Evolutionary conservation across 2,113 vertebrate species (phyloP), one percentile per base, ranked within the genome.

Genomic region (Mirounga angustirostris): DNA sequence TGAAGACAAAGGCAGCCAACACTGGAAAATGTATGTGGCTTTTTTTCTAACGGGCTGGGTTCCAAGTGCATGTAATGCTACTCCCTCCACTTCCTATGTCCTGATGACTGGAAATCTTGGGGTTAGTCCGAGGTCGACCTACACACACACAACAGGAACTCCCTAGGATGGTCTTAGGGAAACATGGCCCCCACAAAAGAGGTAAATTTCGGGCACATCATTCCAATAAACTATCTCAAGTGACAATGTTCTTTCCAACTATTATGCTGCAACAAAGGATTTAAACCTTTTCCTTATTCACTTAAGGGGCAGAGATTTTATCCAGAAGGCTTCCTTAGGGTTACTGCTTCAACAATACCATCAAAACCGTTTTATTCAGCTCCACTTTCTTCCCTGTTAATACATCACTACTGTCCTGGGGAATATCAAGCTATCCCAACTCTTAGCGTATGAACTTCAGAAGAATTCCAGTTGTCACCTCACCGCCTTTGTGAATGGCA

Each of bases 361-460:
- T 19, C 43, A 52, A 28, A 96, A 8, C 15, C 13, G 4, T 14
- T 46, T 56, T 82, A 52, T 50, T 52, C 83, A 76, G 46, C 19
- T 97, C n/a, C 11, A 63, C 21, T 83, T 91, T 67, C 89, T 0
- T 11, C 2, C 81, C 97, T 79, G 86, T 8, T 8, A 98, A 96
- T 91, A 82, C 63, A 89, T 19, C 43, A 80, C 76, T 67, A 82
- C 10, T 92, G 26, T 59, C 50, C 36, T 82, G 50, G 93, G 96
- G 97, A 97, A 46, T 96, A 95, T 74, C 52, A 97, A 97, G 83
- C 84, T 97, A 95, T 52, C 96, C 59, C 61, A 61, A 65, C 78
- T 71, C 63, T 95, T 96, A 95, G 95, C 81, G 96, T 89, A 71
- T 40, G 95, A 96, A 61, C 46, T 90, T 97, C 94, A 98, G 92